These are phyloP conservation scores for Antheraea pernyi DNA, from an alignment of 1,140 invertebrate species.

Conservation along the genomic window DNA sequence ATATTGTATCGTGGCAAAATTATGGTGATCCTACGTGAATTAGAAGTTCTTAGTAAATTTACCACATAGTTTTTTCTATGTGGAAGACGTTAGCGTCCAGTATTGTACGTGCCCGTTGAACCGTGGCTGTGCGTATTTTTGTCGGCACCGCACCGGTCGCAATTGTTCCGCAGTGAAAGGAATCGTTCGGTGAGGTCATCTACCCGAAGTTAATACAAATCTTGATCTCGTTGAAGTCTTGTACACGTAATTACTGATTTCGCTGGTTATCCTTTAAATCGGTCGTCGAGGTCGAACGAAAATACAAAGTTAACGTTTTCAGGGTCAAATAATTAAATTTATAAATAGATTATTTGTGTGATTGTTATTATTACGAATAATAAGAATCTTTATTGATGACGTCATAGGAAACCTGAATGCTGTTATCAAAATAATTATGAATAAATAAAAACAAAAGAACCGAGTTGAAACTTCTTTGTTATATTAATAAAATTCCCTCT, in stretches of 20 bases:
- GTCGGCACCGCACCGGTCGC: conserved; percentile 5
- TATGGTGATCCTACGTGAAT: background rate
- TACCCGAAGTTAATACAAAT: conserved; percentile 1
- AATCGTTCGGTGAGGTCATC: conserved; percentile 2
- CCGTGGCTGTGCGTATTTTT: conserved; percentile 10
- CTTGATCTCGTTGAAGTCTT: background rate
- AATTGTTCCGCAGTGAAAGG: conserved; percentile 13
- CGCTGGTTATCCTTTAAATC: background rate
- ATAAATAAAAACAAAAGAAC: too few relatives aligned
- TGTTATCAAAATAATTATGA: too few relatives aligned
- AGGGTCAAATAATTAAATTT: too few relatives aligned
- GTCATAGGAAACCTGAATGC: too few relatives aligned
- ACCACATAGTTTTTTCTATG: background rate
- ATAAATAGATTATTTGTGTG: too few relatives aligned
- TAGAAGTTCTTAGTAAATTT: background rate
- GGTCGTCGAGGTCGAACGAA: background rate
- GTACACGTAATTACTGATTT: background rate
- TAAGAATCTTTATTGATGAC: too few relatives aligned
- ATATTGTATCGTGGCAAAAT: background rate
- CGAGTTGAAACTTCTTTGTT: too few relatives aligned
- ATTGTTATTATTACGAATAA: too few relatives aligned
- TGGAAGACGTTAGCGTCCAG: background rate
- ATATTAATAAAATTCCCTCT: too few relatives aligned
- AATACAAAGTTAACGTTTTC: background rate
- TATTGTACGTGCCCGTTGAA: conserved; percentile 9